Conservation (phyloP, 2,113 vertebrate species). For the Malaclemys terrapin region DNA sequence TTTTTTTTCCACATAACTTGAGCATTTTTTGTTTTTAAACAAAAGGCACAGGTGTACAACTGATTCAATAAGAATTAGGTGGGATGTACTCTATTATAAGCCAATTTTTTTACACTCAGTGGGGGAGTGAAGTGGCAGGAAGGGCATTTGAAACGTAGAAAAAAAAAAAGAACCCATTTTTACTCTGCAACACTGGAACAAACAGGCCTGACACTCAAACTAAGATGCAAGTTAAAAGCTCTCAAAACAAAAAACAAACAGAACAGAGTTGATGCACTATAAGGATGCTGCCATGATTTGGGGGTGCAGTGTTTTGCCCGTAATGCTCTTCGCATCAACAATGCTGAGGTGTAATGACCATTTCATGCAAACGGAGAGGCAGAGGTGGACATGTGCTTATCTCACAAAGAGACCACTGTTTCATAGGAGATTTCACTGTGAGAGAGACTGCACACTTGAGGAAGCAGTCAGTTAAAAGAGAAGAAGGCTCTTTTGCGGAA, state of each 20-base stretch:
- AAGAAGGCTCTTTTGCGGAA: conserved; percentile 16
- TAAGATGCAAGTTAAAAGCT: background rate
- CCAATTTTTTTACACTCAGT: too few relatives aligned
- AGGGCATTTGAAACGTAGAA: too few relatives aligned
- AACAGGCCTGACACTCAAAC: background rate
- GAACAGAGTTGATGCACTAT: background rate
- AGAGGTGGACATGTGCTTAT: background rate
- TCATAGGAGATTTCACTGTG: background rate
- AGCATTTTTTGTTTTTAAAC: background rate
- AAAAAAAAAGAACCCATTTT: background rate
- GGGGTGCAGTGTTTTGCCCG: background rate
- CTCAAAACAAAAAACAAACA: background rate
- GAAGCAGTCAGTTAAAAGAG: conserved; percentile 53
- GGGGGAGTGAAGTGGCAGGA: too few relatives aligned
- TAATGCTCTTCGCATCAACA: background rate
- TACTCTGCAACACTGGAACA: rapidly evolving
- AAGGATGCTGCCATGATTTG: background rate
- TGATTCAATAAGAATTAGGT: rapidly evolving
- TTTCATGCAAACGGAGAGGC: background rate
- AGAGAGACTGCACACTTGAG: conserved; percentile 2
- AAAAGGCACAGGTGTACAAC: background rate
- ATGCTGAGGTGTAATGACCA: background rate
- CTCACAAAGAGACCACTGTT: background rate
- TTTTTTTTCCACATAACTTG: background rate
- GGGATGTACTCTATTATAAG: background rate